Evolutionary conservation across 1,140 invertebrate genomes (phyloP).

Genomic region (Pseudachorutes palmiensis): DNA sequence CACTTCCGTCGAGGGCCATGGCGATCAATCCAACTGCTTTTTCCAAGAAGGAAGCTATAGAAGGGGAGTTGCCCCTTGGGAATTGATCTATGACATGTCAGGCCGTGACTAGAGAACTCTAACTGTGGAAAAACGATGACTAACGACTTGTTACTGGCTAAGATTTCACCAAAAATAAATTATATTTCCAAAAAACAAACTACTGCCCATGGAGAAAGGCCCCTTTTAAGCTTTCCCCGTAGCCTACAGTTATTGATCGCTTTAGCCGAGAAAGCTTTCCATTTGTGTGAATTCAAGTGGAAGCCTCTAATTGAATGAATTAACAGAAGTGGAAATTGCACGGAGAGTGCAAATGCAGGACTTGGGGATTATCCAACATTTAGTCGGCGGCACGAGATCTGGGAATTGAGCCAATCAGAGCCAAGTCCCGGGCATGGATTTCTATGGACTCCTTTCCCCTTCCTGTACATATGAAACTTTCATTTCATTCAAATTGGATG

Average conservation of each 20-base stretch:
- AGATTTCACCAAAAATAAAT: not conserved
- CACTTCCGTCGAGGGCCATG: conserved; percentile 4
- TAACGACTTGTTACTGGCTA: not conserved
- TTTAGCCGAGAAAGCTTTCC: not conserved
- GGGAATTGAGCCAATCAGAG: no score
- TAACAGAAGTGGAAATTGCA: not conserved
- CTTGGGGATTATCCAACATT: no score
- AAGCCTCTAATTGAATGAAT: not conserved
- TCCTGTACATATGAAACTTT: not conserved
- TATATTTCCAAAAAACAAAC: not conserved
- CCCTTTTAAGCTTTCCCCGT: not conserved
- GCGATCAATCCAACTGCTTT: no score
- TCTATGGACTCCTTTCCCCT: not conserved
- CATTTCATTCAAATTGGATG: conserved; percentile 11
- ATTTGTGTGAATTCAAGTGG: not conserved
- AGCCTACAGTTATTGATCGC: no score
- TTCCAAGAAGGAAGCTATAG: no score
- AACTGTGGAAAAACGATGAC: conserved; percentile 4
- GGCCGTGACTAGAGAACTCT: not conserved
- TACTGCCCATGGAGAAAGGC: not conserved
- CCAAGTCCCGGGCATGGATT: no score
- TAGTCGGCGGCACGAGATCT: no score
- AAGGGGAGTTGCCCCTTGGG: not conserved
- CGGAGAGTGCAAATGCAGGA: not conserved
- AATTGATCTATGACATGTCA: conserved; percentile 7